phyloP scores from a whole-genome alignment of 2,888 invertebrate genomes.

The Papilio demoleus region DNA sequence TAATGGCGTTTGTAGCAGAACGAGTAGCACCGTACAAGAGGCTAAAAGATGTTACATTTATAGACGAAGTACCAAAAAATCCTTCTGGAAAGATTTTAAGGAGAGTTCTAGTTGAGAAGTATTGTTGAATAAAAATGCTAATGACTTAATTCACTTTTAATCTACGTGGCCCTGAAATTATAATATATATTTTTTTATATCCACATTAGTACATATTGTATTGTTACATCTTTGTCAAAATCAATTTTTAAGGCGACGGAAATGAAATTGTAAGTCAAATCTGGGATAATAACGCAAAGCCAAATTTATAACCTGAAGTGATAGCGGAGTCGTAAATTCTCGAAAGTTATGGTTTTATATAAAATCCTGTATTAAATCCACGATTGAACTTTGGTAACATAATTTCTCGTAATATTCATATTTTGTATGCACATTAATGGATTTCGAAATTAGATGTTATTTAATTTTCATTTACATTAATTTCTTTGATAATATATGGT shows the following conservation, averaged over 20 bases:
- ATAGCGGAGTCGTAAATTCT: slow-evolving; percentile 27
- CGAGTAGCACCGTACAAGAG: slow-evolving; percentile 91
- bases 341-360: slow-evolving; percentile 28
- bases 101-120: slow-evolving; percentile 76
- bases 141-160: background rate
- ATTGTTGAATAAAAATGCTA: slow-evolving; percentile 30
- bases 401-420: background rate
- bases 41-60: slow-evolving; percentile 86
- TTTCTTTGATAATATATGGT: slow-evolving; percentile 1
- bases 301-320: slow-evolving; percentile 34
- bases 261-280: slow-evolving; percentile 32
- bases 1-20: slow-evolving; percentile 84
- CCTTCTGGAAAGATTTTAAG: slow-evolving; percentile 91
- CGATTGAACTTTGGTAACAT: slow-evolving; percentile 23
- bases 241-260: slow-evolving; percentile 14
- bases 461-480: background rate
- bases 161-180: too few relatives aligned
- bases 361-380: slow-evolving; percentile 27
- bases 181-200: too few relatives aligned
- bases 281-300: slow-evolving; percentile 32
- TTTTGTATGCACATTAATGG: background rate
- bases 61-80: slow-evolving; percentile 89
- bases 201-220: background rate
- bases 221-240: background rate
- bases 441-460: background rate